Conservation (phyloP, 1,140 invertebrate species). For the Reticulitermes speratus region DNA sequence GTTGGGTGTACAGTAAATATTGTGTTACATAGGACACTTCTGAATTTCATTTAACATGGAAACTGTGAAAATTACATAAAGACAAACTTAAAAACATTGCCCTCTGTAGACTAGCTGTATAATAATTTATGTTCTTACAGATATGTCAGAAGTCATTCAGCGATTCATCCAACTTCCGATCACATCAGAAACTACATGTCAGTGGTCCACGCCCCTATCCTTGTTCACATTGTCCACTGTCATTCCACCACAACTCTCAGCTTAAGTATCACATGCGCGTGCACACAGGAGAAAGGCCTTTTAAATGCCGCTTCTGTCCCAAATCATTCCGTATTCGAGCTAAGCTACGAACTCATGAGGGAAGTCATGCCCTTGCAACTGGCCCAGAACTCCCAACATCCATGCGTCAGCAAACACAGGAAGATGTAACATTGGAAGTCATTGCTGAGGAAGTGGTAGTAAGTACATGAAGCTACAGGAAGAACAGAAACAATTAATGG, state of each 20-base stretch:
- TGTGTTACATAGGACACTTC: no score
- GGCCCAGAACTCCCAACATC: no score
- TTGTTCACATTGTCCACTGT: not conserved
- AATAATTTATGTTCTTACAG: not conserved
- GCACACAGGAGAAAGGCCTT: no score
- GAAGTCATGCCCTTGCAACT: not conserved
- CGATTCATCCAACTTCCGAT: conserved; percentile 22
- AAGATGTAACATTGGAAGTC: no score
- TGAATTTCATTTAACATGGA: no score
- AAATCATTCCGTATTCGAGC: conserved; percentile 18
- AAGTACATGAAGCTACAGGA: no score
- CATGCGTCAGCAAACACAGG: no score
- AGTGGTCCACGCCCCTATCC: conserved; percentile 10
- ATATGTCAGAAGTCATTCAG: conserved; percentile 20
- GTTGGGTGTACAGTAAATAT: no score
- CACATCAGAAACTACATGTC: conserved; percentile 18
- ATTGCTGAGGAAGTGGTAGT: no score
- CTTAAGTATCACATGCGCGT: not conserved
- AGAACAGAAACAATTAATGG: no score
- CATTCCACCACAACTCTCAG: conserved; percentile 12
- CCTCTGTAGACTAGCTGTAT: not conserved
- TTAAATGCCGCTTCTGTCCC: conserved; percentile 10
- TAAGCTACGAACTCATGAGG: conserved; percentile 14
- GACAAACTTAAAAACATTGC: no score
- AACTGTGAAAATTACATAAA: no score